Percentiles rank a stretch among this genome's conserved stretches.
Conservation (phyloP, 1,140 invertebrate species). For the Drosophila bifasciata region DNA sequence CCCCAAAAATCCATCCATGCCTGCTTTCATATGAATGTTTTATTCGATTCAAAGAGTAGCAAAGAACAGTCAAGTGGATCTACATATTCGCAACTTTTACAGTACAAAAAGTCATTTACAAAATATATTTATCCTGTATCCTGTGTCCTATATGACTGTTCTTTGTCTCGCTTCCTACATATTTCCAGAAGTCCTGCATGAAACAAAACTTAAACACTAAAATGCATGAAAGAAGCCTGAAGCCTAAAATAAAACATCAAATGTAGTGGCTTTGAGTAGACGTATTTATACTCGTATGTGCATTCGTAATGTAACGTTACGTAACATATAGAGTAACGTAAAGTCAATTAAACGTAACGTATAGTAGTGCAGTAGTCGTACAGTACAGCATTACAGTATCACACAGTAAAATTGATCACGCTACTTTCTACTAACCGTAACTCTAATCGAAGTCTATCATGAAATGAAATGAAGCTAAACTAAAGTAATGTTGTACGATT, state of each 20-base stretch:
- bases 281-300: slow-evolving; percentile 5
- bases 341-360: slow-evolving; percentile 17
- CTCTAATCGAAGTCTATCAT: slow-evolving; percentile 50
- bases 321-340: slow-evolving; percentile 22
- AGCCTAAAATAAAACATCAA: slow-evolving; percentile 21
- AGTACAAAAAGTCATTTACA: background rate
- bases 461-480: slow-evolving; percentile 61
- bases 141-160: slow-evolving; percentile 13
- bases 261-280: slow-evolving; percentile 40
- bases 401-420: slow-evolving; percentile 64
- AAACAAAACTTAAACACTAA: slow-evolving; percentile 28
- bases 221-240: slow-evolving; percentile 44
- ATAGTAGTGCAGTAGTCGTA: slow-evolving; percentile 42
- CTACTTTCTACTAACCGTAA: slow-evolving; percentile 56
- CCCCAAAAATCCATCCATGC: slow-evolving; percentile 20
- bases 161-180: slow-evolving; percentile 5
- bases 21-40: slow-evolving; percentile 17
- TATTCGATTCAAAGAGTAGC: slow-evolving; percentile 21
- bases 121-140: background rate
- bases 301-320: slow-evolving; percentile 17
- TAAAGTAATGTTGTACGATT: slow-evolving; percentile 68
- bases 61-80: slow-evolving; percentile 11
- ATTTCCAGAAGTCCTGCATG: slow-evolving; percentile 17
- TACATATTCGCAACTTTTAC: background rate
- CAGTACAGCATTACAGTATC: slow-evolving; percentile 45